Conservation (phyloP, 2,888 invertebrate genomes). For the Drosophila ezoana region DNA sequence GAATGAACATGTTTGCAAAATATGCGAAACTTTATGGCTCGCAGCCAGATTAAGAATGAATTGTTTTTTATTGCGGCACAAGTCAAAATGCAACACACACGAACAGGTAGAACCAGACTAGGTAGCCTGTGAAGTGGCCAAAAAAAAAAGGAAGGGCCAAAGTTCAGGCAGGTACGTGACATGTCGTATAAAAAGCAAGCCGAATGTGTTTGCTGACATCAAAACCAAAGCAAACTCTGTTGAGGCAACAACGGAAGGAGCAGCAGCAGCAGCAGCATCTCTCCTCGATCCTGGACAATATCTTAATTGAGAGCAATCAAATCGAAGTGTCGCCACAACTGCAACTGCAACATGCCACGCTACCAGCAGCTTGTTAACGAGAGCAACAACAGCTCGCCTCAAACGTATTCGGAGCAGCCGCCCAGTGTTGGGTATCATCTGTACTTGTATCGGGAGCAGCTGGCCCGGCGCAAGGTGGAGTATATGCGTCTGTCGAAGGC, state of each 20-base stretch:
- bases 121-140: not conserved
- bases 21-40: conserved; percentile 58
- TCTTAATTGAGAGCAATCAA: conserved; percentile 12
- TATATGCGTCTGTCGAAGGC: conserved; percentile 67
- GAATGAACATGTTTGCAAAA: conserved; percentile 77
- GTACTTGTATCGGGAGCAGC: conserved; percentile 69
- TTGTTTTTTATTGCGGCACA: conserved; percentile 71
- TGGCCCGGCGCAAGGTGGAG: conserved; percentile 65
- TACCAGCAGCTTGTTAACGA: conserved; percentile 68
- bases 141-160: not conserved
- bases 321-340: conserved; percentile 3
- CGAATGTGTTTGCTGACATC: conserved; percentile 28
- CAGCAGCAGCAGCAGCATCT: conserved; percentile 20
- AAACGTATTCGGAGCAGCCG: conserved; percentile 8
- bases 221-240: conserved; percentile 45
- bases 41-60: conserved; percentile 77
- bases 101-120: conserved; percentile 13
- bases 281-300: not conserved
- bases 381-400: conserved; percentile 20
- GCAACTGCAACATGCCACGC: conserved; percentile 54
- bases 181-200: conserved; percentile 48
- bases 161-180: conserved; percentile 18
- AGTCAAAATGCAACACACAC: conserved; percentile 49
- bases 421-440: conserved; percentile 69
- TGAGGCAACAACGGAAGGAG: conserved; percentile 35